Conservation (phyloP, 1,140 invertebrate species). For the Lepidurus couesii region DNA sequence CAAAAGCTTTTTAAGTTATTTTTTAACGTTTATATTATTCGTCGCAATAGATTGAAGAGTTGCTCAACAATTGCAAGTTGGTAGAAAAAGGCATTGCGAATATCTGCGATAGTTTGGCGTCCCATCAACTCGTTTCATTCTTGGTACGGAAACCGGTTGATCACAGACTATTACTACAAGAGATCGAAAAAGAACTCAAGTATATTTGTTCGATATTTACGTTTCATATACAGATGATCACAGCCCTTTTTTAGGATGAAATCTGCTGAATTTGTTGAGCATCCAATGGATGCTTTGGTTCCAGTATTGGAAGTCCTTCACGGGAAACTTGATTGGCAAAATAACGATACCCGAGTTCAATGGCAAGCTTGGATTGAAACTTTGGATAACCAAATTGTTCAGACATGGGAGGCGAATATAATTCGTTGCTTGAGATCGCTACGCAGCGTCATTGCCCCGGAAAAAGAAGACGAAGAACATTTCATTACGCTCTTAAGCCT, state of each 20-base stretch:
- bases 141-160: neutral
- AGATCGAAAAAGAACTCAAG: neutral
- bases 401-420: neutral
- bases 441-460: neutral
- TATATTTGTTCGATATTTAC: neutral
- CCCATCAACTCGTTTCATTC: neutral
- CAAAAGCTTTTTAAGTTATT: neutral
- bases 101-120: neutral
- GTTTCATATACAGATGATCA: neutral
- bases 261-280: neutral
- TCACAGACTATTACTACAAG: neutral
- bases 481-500: neutral
- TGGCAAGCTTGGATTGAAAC: neutral
- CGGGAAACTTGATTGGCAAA: neutral
- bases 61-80: slow-evolving; percentile 4
- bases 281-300: slow-evolving; percentile 6
- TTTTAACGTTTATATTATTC: neutral
- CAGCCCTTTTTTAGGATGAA: neutral
- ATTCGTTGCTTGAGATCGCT: neutral
- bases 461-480: neutral
- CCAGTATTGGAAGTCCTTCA: neutral
- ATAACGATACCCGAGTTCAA: neutral
- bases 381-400: neutral
- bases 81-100: neutral
- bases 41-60: neutral